phyloP scores from a whole-genome alignment of 2,113 vertebrate species.

The Amphiprion ocellaris region DNA sequence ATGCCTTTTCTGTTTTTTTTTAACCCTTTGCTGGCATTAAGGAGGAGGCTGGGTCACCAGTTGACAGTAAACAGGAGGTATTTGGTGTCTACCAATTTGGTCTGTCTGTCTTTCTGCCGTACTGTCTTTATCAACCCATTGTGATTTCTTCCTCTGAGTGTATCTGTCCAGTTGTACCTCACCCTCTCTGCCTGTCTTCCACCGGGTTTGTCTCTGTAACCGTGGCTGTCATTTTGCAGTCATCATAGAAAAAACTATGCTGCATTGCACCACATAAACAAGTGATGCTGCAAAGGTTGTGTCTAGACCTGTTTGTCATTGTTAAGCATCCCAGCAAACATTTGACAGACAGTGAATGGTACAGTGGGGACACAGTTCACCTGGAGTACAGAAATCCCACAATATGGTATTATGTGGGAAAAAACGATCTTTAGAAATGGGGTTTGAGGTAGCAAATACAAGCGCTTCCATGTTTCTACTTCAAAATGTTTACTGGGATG shows the following conservation, averaged over 20 bases:
- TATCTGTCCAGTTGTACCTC: constrained; percentile 28
- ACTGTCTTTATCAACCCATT: constrained; percentile 33
- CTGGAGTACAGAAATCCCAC: too few relatives aligned
- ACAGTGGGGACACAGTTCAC: not conserved
- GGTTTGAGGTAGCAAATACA: too few relatives aligned
- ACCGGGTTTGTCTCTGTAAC: constrained; percentile 6
- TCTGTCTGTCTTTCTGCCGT: constrained; percentile 44
- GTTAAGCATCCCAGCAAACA: constrained; percentile 49
- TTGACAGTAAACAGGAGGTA: constrained; percentile 86
- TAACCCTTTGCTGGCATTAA: constrained; percentile 76
- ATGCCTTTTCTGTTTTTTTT: constrained; percentile 49
- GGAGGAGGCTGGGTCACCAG: constrained; percentile 80
- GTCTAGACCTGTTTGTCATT: constrained; percentile 10
- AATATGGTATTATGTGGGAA: too few relatives aligned
- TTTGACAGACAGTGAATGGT: constrained; percentile 16
- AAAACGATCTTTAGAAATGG: too few relatives aligned
- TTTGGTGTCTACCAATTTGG: constrained; percentile 67
- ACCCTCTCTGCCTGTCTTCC: constrained; percentile 24
- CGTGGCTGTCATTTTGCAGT: constrained; percentile 11
- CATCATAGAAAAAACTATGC: not conserved
- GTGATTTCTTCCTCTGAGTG: not conserved
- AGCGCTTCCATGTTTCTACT: not conserved
- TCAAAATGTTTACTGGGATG: constrained; percentile 43
- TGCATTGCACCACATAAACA: constrained; percentile 23
- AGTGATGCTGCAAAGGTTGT: constrained; percentile 12